Evolutionary conservation across 2,113 vertebrate genomes (phyloP), one percentile per base, ranked within the genome.

Genomic region (Sigmodon hispidus): DNA sequence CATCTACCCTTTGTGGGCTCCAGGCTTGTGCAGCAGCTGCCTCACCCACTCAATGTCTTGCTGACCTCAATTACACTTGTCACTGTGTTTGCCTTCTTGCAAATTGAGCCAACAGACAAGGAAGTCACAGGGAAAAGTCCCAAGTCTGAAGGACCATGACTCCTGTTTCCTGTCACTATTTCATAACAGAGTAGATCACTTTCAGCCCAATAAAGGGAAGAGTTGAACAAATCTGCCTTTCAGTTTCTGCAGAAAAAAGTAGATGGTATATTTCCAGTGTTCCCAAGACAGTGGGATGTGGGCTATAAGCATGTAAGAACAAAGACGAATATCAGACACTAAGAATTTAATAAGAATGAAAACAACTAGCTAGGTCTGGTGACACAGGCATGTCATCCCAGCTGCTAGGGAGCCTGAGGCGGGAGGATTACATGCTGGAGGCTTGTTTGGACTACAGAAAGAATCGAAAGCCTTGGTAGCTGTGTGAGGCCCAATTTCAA

Each of bases 291-390:
- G 55, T 65, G 50, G 31, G 65, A 50, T n/a, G 8, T 4, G 81
- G 43, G 85, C 67, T 83, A 77, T 22, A 87, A 24, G 72, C 45
- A 76, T 3, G 22, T 70, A 55, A 95, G 40, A 85, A 73, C 2
- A 63, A 59, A 83, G 3, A 90, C 3, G 40, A 84, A 50, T 43
- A 93, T 29, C 24, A 85, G 36, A 48, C 40, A 45, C 50, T 65
- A 84, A 63, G 63, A 90, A 79, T 61, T 92, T 65, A 87, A 83
- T 86, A 12, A 92, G 48, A 63, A 95, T 36, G 31, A 90, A 89
- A 93, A 79, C 34, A 50, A 94, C 8, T 57, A 92, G 36, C 36
- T 26, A 70, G 48, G 22, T 29, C 48, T 55, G 48, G 10, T 16
- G 10, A 13, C 65, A 70, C 65, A 12, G 34, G 36, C 0, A 0